phyloP scores from a whole-genome alignment of 2,888 invertebrate species.

The Orthosia gothica region DNA sequence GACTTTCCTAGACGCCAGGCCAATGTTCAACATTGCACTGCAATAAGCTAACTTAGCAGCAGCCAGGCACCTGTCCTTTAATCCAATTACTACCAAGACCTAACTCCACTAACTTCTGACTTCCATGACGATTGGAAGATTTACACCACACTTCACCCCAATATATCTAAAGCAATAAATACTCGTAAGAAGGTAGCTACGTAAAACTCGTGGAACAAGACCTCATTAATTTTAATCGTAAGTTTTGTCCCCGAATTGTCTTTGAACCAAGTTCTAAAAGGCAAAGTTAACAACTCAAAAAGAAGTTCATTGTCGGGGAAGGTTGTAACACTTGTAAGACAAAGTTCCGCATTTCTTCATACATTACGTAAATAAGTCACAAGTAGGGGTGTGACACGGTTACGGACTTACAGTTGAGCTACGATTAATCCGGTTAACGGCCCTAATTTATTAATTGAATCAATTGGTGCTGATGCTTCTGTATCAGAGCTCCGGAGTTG shows the following conservation, averaged over 20 bases:
- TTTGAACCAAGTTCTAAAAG: constrained; percentile 76
- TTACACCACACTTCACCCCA: neutral
- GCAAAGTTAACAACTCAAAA: constrained; percentile 75
- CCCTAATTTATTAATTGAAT: constrained; percentile 54
- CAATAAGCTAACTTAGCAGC: neutral
- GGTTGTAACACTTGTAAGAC: constrained; percentile 48
- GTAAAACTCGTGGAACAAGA: constrained; percentile 69
- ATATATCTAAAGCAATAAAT: neutral
- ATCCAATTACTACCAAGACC: constrained; percentile 26
- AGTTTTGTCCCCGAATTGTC: constrained; percentile 74
- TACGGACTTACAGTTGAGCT: constrained; percentile 10
- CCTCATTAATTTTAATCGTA: constrained; percentile 81
- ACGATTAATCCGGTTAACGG: constrained; percentile 50
- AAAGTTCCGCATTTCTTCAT: constrained; percentile 52
- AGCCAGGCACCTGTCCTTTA: neutral
- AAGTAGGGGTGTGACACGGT: constrained; percentile 26
- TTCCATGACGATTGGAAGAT: constrained; percentile 16
- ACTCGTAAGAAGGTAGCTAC: neutral
- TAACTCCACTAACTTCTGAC: neutral
- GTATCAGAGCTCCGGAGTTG: neutral
- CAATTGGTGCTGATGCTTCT: constrained; percentile 33
- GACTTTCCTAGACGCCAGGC: neutral
- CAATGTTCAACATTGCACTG: neutral
- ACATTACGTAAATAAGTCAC: constrained; percentile 56
- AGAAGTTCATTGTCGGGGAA: constrained; percentile 69